Evolutionary conservation across 2,888 invertebrate species (phyloP), one percentile per base, ranked within the genome.

Genomic region (Geotrupes spiniger): DNA sequence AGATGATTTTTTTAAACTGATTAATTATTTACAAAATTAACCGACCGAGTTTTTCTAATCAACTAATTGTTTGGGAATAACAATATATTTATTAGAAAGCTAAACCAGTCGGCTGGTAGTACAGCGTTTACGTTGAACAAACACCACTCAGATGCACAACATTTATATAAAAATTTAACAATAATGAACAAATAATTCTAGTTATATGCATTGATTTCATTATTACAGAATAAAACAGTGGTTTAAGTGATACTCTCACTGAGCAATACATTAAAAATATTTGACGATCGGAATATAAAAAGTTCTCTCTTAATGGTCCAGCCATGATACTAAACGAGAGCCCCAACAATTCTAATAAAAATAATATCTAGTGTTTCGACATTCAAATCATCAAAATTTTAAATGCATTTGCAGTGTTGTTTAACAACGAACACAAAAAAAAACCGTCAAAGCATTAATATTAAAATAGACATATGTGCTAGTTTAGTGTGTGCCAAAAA

Each of bases 111-210:
- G 33, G 33, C 33, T 15, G 33, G 33, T 14, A 33, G 14, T 10
- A 33, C 15, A 33, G 11, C 11, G 31, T 33, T 9, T 33, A 14
- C 31, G 29, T 52, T 51, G 46, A 46, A 56, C 58, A 59, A 66
- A 66, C 68, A 68, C 65, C 65, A 55, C 60, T 68, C 67, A 66
- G 60, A 61, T 53, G 58, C 56, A 53, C 54, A 68, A 71, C 67
- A 70, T 69, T 69, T 67, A 70, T 70, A 70, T 68, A 70, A 70
- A 72, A 70, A 63, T 68, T 66, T 65, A 71, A 70, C 69, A 69
- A 70, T 68, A 67, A 64, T 58, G 57, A 58, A 57, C 53, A 60
- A 61, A 64, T 66, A 65, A 64, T 63, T 61, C 57, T 61, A 53
- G 47, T 45, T 51, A 61, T 62, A 4, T 21, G 21, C 21, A 21